Evolutionary conservation across 2,797 vertebrate genomes (phyloP).

Genomic region (Pterois miles): DNA sequence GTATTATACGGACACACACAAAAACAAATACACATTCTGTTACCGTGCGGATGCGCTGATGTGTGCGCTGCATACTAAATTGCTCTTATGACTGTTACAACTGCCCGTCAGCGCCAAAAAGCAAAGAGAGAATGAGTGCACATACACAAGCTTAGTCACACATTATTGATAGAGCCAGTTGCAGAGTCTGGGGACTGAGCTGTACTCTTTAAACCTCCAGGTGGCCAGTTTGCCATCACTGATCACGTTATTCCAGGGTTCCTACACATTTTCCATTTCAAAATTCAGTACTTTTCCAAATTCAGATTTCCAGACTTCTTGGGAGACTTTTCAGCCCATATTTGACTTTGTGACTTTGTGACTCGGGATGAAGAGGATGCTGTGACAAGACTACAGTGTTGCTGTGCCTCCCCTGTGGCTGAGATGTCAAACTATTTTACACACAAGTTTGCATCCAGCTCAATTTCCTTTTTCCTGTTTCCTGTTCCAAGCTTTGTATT

Average conservation of each 20-base stretch:
- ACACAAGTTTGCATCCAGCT: no score
- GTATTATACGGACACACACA: conserved; percentile 13
- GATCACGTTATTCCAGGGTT: background rate
- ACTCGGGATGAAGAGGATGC: no score
- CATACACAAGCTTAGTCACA: background rate
- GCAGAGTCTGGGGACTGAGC: background rate
- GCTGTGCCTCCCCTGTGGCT: no score
- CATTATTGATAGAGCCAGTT: background rate
- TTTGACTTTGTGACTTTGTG: no score
- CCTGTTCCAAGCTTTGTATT: no score
- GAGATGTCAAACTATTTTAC: no score
- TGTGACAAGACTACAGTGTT: no score
- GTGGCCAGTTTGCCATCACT: background rate
- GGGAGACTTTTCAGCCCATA: no score
- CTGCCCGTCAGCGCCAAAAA: conserved; percentile 37
- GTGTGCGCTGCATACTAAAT: conserved; percentile 33
- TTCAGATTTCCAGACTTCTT: no score
- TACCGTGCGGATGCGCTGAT: background rate
- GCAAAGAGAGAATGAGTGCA: background rate
- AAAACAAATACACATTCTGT: conserved; percentile 28
- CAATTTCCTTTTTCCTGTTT: no score
- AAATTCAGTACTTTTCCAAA: no score
- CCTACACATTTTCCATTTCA: no score
- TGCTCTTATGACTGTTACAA: conserved; percentile 25
- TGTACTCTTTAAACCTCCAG: background rate